Evolutionary conservation across 2,113 vertebrate species (phyloP), one percentile per base, ranked within the genome.

Genomic region (Halichoerus grypus): DNA sequence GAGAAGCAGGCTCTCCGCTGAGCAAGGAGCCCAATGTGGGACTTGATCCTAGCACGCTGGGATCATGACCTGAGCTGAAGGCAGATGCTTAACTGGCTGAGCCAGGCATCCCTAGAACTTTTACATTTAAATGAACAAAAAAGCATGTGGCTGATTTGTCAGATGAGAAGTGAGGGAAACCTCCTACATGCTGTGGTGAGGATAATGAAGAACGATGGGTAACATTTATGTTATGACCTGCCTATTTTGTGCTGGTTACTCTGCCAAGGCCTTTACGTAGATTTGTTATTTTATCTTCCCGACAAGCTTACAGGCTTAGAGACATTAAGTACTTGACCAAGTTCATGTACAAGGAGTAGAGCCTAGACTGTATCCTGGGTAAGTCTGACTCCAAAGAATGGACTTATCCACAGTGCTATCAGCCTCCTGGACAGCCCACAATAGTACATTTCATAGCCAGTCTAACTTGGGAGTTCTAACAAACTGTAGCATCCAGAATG

Each of bases 71-170:
- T 74, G 71, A 74, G 39, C 39, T 1, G 12, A 42, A 42, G 39
- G 39, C 22, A 74, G 71, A 74, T 14, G 39, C 3, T 42, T 42
- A 74, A 42, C 24, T 14, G 24, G 42, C 39, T 42, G 71, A 15
- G 71, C 39, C 22, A 42, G 22, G 71, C 7, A 5, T 42, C 71
- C 42, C 76, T 59, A 31, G 24, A 61, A 61, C 10, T 94, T 71
- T 46, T 77, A 61, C 36, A 92, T 95, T 87, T 67, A 95, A 90
- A 61, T 74, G 39, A 67, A 46, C 36, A 67, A 61, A 85, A 74
- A 80, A 57, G 84, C 19, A 42, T 13, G 63, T 82, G 69, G 61
- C 3, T 59, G 36, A 42, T 51, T 55, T 28, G 18, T 76, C 55
- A 85, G 49, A 49, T 19, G 77, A 55, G 61, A 36, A 77, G 69